These are phyloP conservation scores for Orthonyx spaldingii DNA, from an alignment of 2,113 vertebrate species.

Conservation along the genomic window DNA sequence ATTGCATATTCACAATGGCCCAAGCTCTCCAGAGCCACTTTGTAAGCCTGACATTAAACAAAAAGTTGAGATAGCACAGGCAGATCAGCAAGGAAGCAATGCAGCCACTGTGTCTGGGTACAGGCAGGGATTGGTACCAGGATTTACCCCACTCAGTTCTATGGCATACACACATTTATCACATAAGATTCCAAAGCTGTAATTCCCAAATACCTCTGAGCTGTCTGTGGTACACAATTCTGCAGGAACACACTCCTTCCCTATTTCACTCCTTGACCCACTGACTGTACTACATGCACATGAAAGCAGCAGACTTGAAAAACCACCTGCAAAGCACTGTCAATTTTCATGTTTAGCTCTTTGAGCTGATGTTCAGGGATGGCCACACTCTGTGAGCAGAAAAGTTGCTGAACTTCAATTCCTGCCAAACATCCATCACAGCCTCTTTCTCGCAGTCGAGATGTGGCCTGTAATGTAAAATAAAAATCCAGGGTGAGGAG, in stretches of 20 bases:
- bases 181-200: background rate
- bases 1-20: slow-evolving; percentile 97
- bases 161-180: background rate
- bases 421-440: slow-evolving; percentile 91
- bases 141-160: background rate
- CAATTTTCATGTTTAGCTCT: slow-evolving; percentile 93
- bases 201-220: background rate
- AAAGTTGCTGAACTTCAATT: slow-evolving; percentile 96
- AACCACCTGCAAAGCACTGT: slow-evolving; percentile 91
- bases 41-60: slow-evolving; percentile 82
- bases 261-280: background rate
- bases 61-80: background rate
- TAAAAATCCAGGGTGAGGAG: background rate
- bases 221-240: background rate
- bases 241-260: background rate
- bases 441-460: slow-evolving; percentile 87
- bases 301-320: background rate
- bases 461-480: slow-evolving; percentile 80
- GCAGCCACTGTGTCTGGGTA: background rate
- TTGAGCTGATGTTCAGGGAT: slow-evolving; percentile 97
- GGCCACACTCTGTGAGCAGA: slow-evolving; percentile 91
- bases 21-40: slow-evolving; percentile 89
- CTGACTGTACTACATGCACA: background rate
- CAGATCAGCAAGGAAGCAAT: background rate
- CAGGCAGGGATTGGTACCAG: background rate